Evolutionary conservation across 2,888 invertebrate species (phyloP).

Genomic region (Carabus problematicus): DNA sequence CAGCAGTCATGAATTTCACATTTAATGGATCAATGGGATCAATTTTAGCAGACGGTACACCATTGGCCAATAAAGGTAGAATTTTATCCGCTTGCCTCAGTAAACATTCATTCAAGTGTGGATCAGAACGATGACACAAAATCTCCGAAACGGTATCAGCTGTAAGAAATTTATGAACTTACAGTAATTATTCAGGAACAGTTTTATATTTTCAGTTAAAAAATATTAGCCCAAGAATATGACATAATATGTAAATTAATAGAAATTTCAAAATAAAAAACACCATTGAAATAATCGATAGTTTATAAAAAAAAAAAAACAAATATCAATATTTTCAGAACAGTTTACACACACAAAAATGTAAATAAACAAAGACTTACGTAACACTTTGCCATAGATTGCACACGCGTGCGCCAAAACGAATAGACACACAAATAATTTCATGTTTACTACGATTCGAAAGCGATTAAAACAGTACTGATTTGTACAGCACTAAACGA

Average conservation of each 20-base stretch:
- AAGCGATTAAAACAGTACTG: conserved; percentile 5
- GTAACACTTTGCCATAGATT: conserved; percentile 16
- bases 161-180: neutral
- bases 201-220: neutral
- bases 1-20: conserved; percentile 26
- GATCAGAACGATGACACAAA: conserved; percentile 22
- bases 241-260: neutral
- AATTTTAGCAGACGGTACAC: conserved; percentile 20
- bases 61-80: conserved; percentile 8
- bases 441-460: conserved; percentile 12
- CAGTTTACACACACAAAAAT: neutral
- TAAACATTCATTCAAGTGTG: conserved; percentile 27
- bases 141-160: neutral
- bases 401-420: conserved; percentile 21
- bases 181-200: neutral
- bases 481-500: neutral
- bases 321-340: too few relatives aligned
- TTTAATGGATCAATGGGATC: conserved; percentile 22
- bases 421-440: conserved; percentile 31
- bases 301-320: neutral
- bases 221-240: neutral
- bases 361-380: conserved; percentile 16
- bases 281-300: too few relatives aligned
- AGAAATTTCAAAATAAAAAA: too few relatives aligned
- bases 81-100: neutral